Evolutionary conservation across 2,113 vertebrate species (phyloP).

Genomic region (Albula goreensis): DNA sequence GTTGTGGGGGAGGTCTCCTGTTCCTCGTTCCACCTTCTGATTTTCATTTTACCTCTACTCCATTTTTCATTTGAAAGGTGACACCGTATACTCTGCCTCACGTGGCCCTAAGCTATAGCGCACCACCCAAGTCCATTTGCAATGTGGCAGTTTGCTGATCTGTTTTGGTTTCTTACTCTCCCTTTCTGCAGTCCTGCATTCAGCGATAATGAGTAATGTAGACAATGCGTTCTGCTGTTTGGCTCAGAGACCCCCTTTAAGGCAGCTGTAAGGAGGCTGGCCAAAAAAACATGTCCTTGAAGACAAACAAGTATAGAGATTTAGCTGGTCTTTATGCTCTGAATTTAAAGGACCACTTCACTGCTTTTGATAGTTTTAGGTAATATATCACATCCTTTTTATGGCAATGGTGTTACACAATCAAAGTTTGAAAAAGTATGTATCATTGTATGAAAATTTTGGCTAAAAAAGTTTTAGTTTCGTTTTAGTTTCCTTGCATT

Average conservation of each 20-base stretch:
- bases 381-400: no score
- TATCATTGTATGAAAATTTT: not conserved
- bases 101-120: not conserved
- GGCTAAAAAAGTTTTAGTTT: no score
- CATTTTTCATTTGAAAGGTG: conserved; percentile 21
- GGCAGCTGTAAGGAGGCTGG: not conserved
- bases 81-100: not conserved
- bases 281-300: not conserved
- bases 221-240: not conserved
- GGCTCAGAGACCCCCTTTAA: not conserved
- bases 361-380: no score
- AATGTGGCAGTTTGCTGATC: not conserved
- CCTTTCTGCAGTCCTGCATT: not conserved
- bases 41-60: conserved; percentile 20
- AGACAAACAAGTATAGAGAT: not conserved
- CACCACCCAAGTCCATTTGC: not conserved
- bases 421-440: no score
- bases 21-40: not conserved
- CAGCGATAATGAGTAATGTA: not conserved
- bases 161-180: not conserved
- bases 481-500: no score
- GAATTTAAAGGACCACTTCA: not conserved
- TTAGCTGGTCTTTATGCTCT: not conserved
- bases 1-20: not conserved
- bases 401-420: no score